Evolutionary conservation across 2,797 vertebrate species (phyloP).

Genomic region (Cryptoprocta ferox): DNA sequence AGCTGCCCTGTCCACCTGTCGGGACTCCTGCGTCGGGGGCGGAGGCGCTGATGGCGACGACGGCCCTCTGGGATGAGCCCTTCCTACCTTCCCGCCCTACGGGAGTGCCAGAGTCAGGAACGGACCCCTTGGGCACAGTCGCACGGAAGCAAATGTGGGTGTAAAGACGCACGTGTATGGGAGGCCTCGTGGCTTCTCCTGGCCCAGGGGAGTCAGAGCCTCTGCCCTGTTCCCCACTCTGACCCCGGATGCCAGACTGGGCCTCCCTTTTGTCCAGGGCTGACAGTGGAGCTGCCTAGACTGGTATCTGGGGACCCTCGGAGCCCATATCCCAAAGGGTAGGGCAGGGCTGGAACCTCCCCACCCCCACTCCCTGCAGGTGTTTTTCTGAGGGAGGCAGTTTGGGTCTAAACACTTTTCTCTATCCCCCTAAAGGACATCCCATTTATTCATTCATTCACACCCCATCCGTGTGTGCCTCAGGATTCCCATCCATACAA

Average conservation of each 20-base stretch:
- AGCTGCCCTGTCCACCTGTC: not conserved
- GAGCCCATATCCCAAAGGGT: not conserved
- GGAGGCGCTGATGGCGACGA: not conserved
- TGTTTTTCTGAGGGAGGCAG: not conserved
- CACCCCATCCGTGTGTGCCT: not conserved
- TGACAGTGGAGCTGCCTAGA: not conserved
- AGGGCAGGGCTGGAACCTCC: not conserved
- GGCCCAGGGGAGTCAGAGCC: not conserved
- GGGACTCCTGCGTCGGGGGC: too few relatives aligned
- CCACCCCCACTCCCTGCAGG: not conserved
- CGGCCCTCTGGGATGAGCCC: rapidly evolving
- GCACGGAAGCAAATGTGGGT: not conserved
- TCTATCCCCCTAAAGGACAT: not conserved
- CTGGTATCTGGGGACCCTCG: not conserved
- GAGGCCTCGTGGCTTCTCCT: too few relatives aligned
- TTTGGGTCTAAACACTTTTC: not conserved
- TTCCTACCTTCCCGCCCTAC: rapidly evolving
- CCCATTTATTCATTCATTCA: not conserved
- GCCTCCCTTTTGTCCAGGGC: not conserved
- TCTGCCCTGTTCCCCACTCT: not conserved
- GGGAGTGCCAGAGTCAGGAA: not conserved
- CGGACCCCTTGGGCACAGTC: not conserved
- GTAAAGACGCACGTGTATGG: not conserved
- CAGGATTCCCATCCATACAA: not conserved
- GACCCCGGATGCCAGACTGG: not conserved